Evolutionary conservation across 1,140 invertebrate species (phyloP).

Genomic region (Pseudoatta argentina): DNA sequence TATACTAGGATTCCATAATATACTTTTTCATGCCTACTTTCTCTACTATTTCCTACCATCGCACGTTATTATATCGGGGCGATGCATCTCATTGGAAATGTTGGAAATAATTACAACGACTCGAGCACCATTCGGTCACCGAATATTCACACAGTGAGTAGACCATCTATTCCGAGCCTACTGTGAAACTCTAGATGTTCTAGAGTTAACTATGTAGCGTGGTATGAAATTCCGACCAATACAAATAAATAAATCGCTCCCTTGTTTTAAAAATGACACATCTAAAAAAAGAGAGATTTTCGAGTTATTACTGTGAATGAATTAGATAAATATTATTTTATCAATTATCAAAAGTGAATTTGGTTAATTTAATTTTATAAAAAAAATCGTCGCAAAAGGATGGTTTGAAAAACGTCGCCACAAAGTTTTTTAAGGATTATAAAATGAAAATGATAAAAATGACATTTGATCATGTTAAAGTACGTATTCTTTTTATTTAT

Average conservation of each 20-base stretch:
- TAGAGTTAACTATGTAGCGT: not conserved
- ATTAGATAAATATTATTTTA: no score
- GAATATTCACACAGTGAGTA: conserved; percentile 34
- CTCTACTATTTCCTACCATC: not conserved
- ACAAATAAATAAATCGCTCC: not conserved
- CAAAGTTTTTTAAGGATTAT: no score
- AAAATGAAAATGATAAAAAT: no score
- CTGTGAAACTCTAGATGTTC: not conserved
- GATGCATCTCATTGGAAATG: not conserved
- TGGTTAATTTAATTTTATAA: no score
- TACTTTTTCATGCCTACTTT: conserved; percentile 5
- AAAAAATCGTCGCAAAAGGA: no score
- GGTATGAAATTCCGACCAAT: not conserved
- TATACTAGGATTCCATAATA: not conserved
- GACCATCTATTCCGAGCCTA: conserved; percentile 15
- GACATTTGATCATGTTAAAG: no score
- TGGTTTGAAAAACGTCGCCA: no score
- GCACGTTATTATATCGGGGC: not conserved
- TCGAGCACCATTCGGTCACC: not conserved
- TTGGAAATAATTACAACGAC: conserved; percentile 6
- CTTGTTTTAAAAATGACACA: no score
- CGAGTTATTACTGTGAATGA: no score
- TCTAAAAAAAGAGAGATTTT: no score
- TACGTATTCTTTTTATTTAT: no score
- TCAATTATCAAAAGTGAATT: no score